Percentiles rank a stretch among this genome's conserved stretches.
Evolutionary conservation across 2,797 vertebrate genomes (phyloP).

Genomic region (Onychomys leucogaster): DNA sequence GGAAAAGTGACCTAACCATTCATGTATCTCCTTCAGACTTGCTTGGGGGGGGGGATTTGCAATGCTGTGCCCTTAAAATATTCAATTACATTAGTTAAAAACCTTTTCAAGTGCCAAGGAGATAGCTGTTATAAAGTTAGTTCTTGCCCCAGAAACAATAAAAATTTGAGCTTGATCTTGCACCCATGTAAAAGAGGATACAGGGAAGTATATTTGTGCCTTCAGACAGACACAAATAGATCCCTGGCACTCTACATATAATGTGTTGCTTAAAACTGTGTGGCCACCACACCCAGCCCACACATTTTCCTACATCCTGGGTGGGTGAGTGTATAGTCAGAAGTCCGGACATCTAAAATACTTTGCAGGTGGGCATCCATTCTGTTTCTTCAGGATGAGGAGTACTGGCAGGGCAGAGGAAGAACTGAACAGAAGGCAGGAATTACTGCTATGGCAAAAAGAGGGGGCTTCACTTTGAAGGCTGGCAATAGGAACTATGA

Average conservation of each 20-base stretch:
- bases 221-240: background rate
- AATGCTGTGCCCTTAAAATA: background rate
- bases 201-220: background rate
- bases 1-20: background rate
- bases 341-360: background rate
- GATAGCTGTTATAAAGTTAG: background rate
- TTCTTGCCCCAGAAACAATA: background rate
- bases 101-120: background rate
- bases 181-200: background rate
- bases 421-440: background rate
- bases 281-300: background rate
- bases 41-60: background rate
- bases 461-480: background rate
- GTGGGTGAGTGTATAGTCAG: background rate
- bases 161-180: background rate
- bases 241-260: background rate
- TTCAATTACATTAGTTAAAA: background rate
- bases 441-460: background rate
- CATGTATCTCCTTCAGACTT: background rate
- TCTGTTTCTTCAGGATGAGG: constrained; percentile 7
- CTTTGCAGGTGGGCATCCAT: background rate
- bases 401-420: background rate
- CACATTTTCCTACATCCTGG: background rate
- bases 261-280: background rate
- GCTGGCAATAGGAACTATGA: background rate